A percentile compares a stretch with the other conserved stretches of the same genome.
Conservation (phyloP, 2,888 invertebrate genomes). For the Hetaerina titia region DNA sequence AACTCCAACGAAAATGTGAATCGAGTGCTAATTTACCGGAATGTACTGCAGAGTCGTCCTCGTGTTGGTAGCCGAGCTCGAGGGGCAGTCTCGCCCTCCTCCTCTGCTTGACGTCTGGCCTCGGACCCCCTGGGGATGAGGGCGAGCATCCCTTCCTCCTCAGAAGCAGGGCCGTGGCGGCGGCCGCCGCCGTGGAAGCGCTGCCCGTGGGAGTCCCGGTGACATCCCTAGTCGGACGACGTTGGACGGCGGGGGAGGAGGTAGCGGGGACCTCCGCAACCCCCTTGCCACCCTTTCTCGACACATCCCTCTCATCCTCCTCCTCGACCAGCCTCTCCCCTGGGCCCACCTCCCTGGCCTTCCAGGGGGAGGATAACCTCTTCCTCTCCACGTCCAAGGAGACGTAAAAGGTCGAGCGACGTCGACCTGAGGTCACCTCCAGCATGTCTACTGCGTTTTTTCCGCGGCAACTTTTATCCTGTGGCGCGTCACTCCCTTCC, state of each 20-base stretch:
- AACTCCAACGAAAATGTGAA: background rate
- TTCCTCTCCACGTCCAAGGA: slow-evolving; percentile 83
- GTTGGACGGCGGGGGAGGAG: slow-evolving; percentile 74
- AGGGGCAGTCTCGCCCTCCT: slow-evolving; percentile 76
- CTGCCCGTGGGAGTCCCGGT: background rate
- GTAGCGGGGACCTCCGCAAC: slow-evolving; percentile 78
- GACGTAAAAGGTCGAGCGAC: slow-evolving; percentile 88
- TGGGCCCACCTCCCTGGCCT: slow-evolving; percentile 28
- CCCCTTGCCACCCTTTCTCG: slow-evolving; percentile 72
- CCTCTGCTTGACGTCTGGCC: slow-evolving; percentile 69
- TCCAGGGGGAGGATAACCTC: slow-evolving; percentile 80
- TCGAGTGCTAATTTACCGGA: slow-evolving; percentile 81
- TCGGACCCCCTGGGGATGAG: slow-evolving; percentile 29
- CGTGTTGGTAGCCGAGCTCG: slow-evolving; percentile 80
- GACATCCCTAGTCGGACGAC: background rate
- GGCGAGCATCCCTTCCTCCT: slow-evolving; percentile 75
- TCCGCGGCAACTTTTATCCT: slow-evolving; percentile 69
- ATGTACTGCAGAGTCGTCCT: slow-evolving; percentile 84
- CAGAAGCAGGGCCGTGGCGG: slow-evolving; percentile 77
- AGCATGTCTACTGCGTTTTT: slow-evolving; percentile 76
- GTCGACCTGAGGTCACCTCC: slow-evolving; percentile 78
- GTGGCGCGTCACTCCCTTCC: background rate
- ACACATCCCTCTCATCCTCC: background rate
- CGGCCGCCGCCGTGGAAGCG: slow-evolving; percentile 77
- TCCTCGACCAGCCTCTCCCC: background rate